phyloP scores from a whole-genome alignment of 2,888 invertebrate species.

The Thecophora atra region DNA sequence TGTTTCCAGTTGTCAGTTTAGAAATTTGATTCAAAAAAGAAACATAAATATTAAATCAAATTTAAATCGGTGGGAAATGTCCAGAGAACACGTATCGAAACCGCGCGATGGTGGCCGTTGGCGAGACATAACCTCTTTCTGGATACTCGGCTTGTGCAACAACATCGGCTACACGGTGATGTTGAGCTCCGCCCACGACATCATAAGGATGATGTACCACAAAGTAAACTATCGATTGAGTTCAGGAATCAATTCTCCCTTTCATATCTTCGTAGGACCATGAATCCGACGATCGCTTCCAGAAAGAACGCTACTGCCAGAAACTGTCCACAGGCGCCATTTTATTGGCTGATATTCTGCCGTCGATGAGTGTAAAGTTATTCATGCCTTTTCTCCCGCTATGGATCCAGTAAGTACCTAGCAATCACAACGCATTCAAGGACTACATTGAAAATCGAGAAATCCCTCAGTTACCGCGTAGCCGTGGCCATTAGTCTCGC shows the following conservation, averaged over 20 bases:
- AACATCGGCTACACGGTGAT: constrained; percentile 86
- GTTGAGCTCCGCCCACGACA: constrained; percentile 83
- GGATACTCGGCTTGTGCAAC: constrained; percentile 82
- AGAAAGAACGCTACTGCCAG: constrained; percentile 67
- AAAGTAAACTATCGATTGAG: not conserved
- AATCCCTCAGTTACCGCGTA: constrained; percentile 68
- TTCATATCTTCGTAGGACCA: constrained; percentile 6
- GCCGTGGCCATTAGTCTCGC: constrained; percentile 69
- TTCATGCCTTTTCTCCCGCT: constrained; percentile 74
- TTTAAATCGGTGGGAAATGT: not conserved
- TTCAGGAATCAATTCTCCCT: no score
- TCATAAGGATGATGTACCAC: constrained; percentile 59
- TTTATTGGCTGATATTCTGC: constrained; percentile 79
- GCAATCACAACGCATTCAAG: not conserved
- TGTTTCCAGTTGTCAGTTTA: no score
- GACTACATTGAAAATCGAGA: not conserved
- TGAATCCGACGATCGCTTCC: not conserved
- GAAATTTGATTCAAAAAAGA: no score
- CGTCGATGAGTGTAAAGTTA: constrained; percentile 74
- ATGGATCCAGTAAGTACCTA: constrained; percentile 68
- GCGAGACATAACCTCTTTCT: constrained; percentile 70
- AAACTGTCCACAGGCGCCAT: constrained; percentile 76
- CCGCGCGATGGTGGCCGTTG: constrained; percentile 49
- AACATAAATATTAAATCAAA: not conserved
- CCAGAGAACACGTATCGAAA: not conserved